These are phyloP conservation scores for Yponomeuta cagnagella DNA, from an alignment of 2,888 invertebrate species.

Conservation along the genomic window DNA sequence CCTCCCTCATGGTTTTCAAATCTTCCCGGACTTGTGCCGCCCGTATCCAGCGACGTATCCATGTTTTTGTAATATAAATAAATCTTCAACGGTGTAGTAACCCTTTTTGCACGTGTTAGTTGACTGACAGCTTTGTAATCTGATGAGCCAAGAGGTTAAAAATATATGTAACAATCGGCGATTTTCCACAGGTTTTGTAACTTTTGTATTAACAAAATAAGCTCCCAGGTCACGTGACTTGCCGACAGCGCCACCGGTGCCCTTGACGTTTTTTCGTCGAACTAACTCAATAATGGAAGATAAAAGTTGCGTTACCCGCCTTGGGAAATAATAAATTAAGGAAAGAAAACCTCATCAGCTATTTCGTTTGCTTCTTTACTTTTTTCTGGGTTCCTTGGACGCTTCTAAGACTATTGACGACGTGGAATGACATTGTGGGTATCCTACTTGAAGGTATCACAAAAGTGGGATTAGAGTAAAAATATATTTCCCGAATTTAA, in stretches of 20 bases:
- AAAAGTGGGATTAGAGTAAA: no score
- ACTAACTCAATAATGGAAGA: constrained; percentile 1
- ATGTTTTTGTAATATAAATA: no score
- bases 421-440: neutral
- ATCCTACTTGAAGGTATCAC: no score
- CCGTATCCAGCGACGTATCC: no score
- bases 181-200: neutral
- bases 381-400: neutral
- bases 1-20: no score
- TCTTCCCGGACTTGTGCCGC: no score
- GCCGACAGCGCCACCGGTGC: neutral
- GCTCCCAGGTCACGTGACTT: neutral
- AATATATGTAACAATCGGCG: neutral
- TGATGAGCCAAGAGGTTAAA: no score
- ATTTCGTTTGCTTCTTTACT: neutral
- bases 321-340: neutral
- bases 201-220: neutral
- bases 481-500: no score
- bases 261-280: neutral
- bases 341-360: neutral
- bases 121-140: no score
- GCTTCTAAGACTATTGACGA: neutral
- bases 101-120: no score
- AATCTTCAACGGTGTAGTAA: no score
- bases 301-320: neutral